Percentiles rank a stretch among this genome's conserved stretches.
phyloP scores from a whole-genome alignment of 2,797 vertebrate species.

The Cryptoblepharus egeriae region DNA sequence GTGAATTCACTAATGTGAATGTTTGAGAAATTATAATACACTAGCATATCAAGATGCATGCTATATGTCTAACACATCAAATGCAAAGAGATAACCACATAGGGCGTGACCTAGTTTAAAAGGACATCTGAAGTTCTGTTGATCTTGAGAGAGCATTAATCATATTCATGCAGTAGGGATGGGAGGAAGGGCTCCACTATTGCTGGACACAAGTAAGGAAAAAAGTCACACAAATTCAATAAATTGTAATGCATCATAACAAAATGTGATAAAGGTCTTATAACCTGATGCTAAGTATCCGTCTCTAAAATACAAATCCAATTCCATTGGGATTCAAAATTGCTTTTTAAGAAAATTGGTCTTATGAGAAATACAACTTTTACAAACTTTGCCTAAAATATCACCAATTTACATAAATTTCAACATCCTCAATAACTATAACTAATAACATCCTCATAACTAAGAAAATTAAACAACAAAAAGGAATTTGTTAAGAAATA shows the following conservation, averaged over 20 bases:
- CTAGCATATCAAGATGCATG: neutral
- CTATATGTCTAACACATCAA: neutral
- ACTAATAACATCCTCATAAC: too few species aligned
- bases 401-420: neutral
- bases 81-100: neutral
- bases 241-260: neutral
- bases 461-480: neutral
- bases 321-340: neutral
- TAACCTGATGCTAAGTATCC: neutral
- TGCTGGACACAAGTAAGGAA: neutral
- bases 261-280: neutral
- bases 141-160: neutral
- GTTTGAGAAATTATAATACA: too few species aligned
- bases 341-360: neutral
- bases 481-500: neutral
- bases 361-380: neutral
- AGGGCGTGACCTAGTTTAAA: neutral
- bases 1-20: too few species aligned
- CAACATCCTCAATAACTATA: too few species aligned
- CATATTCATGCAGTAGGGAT: neutral
- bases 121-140: neutral
- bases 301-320: neutral
- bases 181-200: neutral
- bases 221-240: neutral
- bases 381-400: neutral